A percentile compares a stretch with the other conserved stretches of the same genome.
Evolutionary conservation across 1,140 invertebrate genomes (phyloP).

Genomic region (Heliconius congener): DNA sequence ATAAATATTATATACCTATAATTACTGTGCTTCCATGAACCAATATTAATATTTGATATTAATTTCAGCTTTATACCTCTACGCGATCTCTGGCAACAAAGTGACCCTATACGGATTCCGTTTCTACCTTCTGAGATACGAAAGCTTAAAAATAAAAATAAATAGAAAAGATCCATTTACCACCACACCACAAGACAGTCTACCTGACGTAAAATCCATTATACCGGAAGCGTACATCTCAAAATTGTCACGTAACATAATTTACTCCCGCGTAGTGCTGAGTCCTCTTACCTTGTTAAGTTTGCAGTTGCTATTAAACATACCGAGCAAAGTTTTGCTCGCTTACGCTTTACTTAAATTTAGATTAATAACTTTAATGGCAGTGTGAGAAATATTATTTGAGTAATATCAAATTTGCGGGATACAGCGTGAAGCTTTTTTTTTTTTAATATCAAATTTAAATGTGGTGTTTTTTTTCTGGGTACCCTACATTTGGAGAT

Average conservation of each 20-base stretch:
- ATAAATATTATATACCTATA: too few species aligned
- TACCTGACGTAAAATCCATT: not conserved
- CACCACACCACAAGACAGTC: not conserved
- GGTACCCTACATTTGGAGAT: too few species aligned
- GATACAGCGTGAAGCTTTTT: too few species aligned
- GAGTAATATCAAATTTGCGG: not conserved
- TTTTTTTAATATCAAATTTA: not conserved
- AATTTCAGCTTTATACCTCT: too few species aligned
- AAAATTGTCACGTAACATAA: conserved; percentile 22
- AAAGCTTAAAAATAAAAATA: not conserved
- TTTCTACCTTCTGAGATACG: too few species aligned
- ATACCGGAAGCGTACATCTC: conserved; percentile 9
- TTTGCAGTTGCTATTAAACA: conserved; percentile 17
- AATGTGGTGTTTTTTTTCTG: not conserved
- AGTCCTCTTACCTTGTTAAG: conserved; percentile 23
- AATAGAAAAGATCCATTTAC: not conserved
- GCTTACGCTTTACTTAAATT: conserved; percentile 1
- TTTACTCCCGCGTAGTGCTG: conserved; percentile 14
- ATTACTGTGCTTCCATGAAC: too few species aligned
- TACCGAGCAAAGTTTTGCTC: not conserved
- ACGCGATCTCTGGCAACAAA: too few species aligned
- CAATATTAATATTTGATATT: too few species aligned
- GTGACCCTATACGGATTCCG: too few species aligned
- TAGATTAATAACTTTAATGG: not conserved
- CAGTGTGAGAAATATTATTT: not conserved